Conservation (phyloP, 2,113 vertebrate species). For the Varanus salvator region DNA sequence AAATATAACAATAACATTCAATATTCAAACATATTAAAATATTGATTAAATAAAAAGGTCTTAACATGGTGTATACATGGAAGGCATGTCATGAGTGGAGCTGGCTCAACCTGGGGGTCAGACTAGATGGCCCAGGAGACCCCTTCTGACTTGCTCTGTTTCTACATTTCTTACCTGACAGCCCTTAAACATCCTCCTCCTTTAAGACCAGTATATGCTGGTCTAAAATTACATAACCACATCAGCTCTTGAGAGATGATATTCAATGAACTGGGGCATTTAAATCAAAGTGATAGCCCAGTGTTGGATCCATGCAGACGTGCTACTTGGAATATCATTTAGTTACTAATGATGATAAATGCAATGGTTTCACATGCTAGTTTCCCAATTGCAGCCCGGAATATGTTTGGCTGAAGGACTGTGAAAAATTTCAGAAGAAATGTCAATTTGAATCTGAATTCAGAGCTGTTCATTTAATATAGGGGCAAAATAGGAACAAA, state of each 20-base stretch:
- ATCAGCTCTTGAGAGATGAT: not conserved
- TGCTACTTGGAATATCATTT: not conserved
- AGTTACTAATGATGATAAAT: conserved; percentile 14
- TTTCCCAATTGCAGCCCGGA: conserved; percentile 24
- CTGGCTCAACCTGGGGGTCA: no score
- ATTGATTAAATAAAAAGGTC: no score
- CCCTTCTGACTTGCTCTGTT: no score
- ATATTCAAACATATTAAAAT: no score
- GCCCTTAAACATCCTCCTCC: no score
- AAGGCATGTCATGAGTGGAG: no score
- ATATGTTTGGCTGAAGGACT: conserved; percentile 37
- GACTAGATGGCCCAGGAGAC: no score
- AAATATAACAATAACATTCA: no score
- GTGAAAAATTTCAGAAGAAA: conserved; percentile 23
- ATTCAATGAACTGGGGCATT: conserved; percentile 19
- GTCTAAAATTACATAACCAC: not conserved
- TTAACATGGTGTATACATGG: no score
- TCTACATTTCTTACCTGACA: no score
- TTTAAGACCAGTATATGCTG: no score
- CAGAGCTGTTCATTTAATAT: conserved; percentile 35
- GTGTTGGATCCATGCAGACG: not conserved
- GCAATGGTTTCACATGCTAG: not conserved
- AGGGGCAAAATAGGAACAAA: conserved; percentile 59
- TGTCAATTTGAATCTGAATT: conserved; percentile 33
- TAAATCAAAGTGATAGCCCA: not conserved